Conservation (phyloP, 2,797 vertebrate species). For the Xenopus petersii region DNA sequence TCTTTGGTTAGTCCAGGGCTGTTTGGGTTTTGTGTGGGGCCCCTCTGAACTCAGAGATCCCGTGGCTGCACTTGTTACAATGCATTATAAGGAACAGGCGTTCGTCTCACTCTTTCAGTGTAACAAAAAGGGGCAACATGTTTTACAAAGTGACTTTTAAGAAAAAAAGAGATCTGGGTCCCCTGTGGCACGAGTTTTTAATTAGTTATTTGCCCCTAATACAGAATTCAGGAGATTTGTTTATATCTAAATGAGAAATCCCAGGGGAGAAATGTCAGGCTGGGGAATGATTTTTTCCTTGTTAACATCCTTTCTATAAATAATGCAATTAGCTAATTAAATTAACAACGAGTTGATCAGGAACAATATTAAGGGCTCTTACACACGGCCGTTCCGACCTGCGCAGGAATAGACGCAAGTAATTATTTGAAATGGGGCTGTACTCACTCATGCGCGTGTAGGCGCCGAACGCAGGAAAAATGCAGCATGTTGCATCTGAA, state of each 20-base stretch:
- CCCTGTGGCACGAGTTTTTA: slow-evolving; percentile 13
- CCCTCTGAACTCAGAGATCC: too few relatives aligned
- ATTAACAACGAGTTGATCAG: slow-evolving; percentile 15
- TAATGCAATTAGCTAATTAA: slow-evolving; percentile 25
- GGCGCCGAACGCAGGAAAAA: too few relatives aligned
- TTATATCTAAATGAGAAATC: slow-evolving; percentile 29
- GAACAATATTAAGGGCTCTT: slow-evolving; percentile 6
- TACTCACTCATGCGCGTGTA: too few relatives aligned
- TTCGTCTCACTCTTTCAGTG: too few relatives aligned
- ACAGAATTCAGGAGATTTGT: slow-evolving; percentile 20
- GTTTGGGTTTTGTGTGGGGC: too few relatives aligned
- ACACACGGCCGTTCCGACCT: too few relatives aligned
- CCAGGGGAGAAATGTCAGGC: slow-evolving; percentile 4
- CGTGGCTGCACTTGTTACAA: too few relatives aligned
- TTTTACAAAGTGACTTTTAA: slow-evolving; percentile 25
- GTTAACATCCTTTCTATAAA: slow-evolving; percentile 28
- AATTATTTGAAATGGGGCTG: too few relatives aligned
- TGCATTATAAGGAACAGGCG: too few relatives aligned
- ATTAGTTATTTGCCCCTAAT: slow-evolving; percentile 31
- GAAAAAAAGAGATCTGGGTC: slow-evolving; percentile 12
- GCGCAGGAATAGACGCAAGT: too few relatives aligned
- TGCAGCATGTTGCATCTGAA: too few relatives aligned
- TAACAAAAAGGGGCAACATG: neutral
- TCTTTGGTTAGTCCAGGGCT: too few relatives aligned
- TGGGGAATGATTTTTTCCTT: neutral